Conservation (phyloP, 2,113 vertebrate species). For the Cyanistes caeruleus region DNA sequence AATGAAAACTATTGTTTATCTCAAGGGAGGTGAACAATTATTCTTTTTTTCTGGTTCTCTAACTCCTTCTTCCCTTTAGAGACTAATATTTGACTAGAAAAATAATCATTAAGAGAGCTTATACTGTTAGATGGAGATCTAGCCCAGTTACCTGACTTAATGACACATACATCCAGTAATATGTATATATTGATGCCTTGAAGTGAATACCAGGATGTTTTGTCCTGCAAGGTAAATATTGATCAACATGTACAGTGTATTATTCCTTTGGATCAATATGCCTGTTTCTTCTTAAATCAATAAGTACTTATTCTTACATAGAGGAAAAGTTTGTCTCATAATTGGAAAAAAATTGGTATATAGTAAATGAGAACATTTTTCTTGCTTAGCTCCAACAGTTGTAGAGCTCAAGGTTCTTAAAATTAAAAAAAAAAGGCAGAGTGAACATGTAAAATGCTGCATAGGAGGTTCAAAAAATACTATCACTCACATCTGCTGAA, state of each 20-base stretch:
- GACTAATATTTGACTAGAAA: conserved; percentile 45
- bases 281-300: conserved; percentile 58
- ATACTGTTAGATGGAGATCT: conserved; percentile 28
- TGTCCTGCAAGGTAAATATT: conserved; percentile 57
- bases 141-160: conserved; percentile 47
- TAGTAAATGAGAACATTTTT: conserved; percentile 31
- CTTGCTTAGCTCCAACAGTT: neutral
- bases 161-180: conserved; percentile 48
- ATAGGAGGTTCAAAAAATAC: neutral
- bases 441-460: neutral
- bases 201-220: conserved; percentile 52
- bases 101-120: conserved; percentile 46
- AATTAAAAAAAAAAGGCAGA: neutral
- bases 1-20: conserved; percentile 62
- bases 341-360: conserved; percentile 21
- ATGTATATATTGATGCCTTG: conserved; percentile 53
- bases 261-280: conserved; percentile 56
- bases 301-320: conserved; percentile 58
- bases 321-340: conserved; percentile 38
- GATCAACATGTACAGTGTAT: conserved; percentile 43
- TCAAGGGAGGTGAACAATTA: conserved; percentile 58
- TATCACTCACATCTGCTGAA: neutral
- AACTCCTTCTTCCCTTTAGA: conserved; percentile 48
- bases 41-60: conserved; percentile 60
- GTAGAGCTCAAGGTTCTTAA: neutral